phyloP scores from a whole-genome alignment of 1,140 invertebrate genomes.

The Agrypnia vestita region DNA sequence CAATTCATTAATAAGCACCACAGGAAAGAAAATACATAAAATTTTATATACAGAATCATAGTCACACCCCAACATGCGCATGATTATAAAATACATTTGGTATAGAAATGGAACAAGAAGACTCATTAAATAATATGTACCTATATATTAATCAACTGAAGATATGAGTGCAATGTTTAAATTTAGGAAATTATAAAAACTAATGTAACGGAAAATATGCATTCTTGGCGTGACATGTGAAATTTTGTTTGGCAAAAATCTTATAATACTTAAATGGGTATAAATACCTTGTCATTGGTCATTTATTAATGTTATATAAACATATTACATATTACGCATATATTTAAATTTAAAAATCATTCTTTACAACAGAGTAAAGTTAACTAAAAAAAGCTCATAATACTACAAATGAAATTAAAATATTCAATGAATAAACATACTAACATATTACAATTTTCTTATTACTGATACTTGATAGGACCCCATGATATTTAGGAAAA shows the following conservation, averaged over 20 bases:
- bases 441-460: background rate
- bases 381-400: constrained; percentile 10
- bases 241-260: constrained; percentile 18
- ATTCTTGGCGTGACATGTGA: background rate
- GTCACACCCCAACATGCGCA: constrained; percentile 11
- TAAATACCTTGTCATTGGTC: constrained; percentile 43
- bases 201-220: constrained; percentile 1
- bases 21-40: background rate
- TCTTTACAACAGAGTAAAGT: constrained; percentile 19
- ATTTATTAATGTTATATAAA: constrained; percentile 24
- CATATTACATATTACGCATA: background rate
- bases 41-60: constrained; percentile 18
- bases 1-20: constrained; percentile 26
- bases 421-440: background rate
- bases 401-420: background rate
- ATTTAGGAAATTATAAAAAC: background rate
- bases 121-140: background rate
- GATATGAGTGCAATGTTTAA: background rate
- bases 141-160: constrained; percentile 1
- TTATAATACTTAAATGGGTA: constrained; percentile 35
- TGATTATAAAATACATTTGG: background rate
- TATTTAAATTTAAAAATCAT: constrained; percentile 6
- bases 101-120: background rate
- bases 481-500: background rate
- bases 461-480: background rate